phyloP scores from a whole-genome alignment of 2,797 vertebrate genomes.

The Rhinophrynus dorsalis region DNA sequence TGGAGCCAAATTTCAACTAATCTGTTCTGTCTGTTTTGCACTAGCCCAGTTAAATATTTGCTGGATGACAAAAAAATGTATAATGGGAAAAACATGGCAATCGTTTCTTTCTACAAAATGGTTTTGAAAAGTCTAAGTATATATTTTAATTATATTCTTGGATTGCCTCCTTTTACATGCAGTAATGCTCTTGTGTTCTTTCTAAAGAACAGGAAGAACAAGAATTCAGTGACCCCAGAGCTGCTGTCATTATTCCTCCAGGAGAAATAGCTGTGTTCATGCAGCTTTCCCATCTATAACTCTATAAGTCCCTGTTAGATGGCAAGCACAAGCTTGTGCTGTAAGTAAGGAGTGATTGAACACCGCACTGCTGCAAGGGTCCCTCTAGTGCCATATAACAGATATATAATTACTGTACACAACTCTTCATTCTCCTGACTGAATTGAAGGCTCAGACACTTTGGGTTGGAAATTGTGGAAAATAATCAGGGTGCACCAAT shows the following conservation, averaged over 20 bases:
- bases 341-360: conserved; percentile 44
- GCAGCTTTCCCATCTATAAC: conserved; percentile 44
- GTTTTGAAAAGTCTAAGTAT: neutral
- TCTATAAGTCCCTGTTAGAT: conserved; percentile 41
- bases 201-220: neutral
- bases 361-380: conserved; percentile 37
- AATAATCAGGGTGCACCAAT: conserved; percentile 15
- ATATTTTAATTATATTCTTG: conserved; percentile 16
- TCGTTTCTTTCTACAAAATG: neutral
- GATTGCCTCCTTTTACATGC: neutral
- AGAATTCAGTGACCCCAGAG: conserved; percentile 38
- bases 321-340: conserved; percentile 29
- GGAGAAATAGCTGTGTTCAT: conserved; percentile 32
- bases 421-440: conserved; percentile 18
- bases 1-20: no score
- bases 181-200: conserved; percentile 12
- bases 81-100: neutral
- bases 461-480: conserved; percentile 9
- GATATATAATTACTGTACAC: conserved; percentile 45
- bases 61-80: no score
- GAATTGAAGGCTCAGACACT: conserved; percentile 14
- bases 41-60: no score
- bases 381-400: conserved; percentile 46
- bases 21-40: no score
- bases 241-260: conserved; percentile 39